phyloP scores from a whole-genome alignment of 2,888 invertebrate genomes.

The Parascotia fuliginaria region DNA sequence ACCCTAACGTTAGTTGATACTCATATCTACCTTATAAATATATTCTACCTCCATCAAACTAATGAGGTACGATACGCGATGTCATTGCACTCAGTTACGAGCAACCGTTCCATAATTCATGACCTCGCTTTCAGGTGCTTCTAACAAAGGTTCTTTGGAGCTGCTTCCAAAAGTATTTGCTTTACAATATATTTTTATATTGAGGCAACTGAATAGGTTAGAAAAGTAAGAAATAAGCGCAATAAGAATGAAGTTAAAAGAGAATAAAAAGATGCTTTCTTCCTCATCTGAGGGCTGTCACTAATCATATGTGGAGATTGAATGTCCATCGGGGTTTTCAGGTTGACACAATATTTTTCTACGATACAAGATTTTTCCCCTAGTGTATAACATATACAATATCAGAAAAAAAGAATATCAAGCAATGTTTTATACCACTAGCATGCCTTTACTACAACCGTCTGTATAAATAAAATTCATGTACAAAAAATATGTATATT shows the following conservation, averaged over 20 bases:
- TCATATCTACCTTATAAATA: slow-evolving; percentile 1
- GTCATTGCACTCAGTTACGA: slow-evolving; percentile 31
- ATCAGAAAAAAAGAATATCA: no score
- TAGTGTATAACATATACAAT: no score
- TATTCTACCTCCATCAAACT: slow-evolving; percentile 24
- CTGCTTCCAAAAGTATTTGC: slow-evolving; percentile 1
- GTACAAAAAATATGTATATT: no score
- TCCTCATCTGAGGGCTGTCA: no score
- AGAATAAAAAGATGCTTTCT: neutral
- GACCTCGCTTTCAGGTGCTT: slow-evolving; percentile 29
- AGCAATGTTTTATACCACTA: no score
- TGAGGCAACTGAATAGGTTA: slow-evolving; percentile 12
- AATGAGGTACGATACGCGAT: slow-evolving; percentile 32
- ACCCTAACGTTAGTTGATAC: neutral
- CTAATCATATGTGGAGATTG: no score
- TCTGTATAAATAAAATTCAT: no score
- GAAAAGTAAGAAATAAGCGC: neutral
- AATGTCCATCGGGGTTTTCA: no score
- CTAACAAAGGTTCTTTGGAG: slow-evolving; percentile 22
- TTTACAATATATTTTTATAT: slow-evolving; percentile 1
- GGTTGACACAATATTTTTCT: no score
- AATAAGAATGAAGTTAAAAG: neutral
- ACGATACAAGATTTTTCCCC: no score
- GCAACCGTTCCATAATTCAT: slow-evolving; percentile 40
- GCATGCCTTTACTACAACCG: no score